A percentile compares a stretch with the other conserved stretches of the same genome.
phyloP scores from a whole-genome alignment of 2,888 invertebrate species.

The Lysandra coridon region DNA sequence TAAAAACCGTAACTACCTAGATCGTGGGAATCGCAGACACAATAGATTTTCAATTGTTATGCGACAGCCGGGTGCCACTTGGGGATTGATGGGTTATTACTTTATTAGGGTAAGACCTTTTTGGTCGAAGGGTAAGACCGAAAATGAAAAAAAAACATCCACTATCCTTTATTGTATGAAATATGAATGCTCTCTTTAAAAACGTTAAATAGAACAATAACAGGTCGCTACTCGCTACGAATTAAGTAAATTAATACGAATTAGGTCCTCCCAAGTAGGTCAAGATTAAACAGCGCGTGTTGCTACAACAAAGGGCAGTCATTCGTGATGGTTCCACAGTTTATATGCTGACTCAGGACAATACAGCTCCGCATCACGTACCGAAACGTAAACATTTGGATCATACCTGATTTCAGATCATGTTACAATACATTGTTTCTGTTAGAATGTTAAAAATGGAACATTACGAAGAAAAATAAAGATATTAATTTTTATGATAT shows the following conservation, averaged over 20 bases:
- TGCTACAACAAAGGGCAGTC: conserved; percentile 45
- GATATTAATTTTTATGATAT: no score
- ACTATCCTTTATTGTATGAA: not conserved
- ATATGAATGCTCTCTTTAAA: no score
- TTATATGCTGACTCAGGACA: conserved; percentile 8
- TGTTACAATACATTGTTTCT: not conserved
- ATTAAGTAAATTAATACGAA: conserved; percentile 55
- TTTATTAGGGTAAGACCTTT: no score
- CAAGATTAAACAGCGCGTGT: conserved; percentile 57
- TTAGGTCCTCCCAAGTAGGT: conserved; percentile 60
- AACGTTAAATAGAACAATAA: not conserved
- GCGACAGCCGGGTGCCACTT: no score
- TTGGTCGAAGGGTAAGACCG: no score
- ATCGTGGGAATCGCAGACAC: no score
- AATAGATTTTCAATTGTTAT: no score
- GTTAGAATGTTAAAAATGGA: no score
- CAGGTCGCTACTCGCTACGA: not conserved
- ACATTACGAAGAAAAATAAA: no score
- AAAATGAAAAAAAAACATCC: no score
- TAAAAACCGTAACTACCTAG: no score
- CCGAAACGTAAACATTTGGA: not conserved
- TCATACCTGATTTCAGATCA: not conserved
- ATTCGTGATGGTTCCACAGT: conserved; percentile 21
- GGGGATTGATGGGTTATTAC: no score
- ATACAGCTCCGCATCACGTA: conserved; percentile 4